phyloP scores from a whole-genome alignment of 2,797 vertebrate genomes.

The Bovichtus variegatus region DNA sequence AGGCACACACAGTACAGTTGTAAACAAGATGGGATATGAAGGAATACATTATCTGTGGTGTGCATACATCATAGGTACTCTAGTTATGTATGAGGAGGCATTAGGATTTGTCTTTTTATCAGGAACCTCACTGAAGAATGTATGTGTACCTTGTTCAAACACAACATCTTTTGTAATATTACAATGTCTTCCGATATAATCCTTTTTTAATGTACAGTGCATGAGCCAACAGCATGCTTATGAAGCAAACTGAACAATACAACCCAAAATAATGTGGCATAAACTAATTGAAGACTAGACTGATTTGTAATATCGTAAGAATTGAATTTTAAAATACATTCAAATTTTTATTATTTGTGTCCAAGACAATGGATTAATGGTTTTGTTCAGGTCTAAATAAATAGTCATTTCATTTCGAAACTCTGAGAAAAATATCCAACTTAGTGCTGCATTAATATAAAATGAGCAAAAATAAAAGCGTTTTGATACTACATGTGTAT shows the following conservation, averaged over 20 bases:
- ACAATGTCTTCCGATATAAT: neutral
- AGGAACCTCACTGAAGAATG: neutral
- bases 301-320: neutral
- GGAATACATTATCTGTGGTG: neutral
- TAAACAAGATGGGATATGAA: neutral
- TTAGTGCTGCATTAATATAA: conserved; percentile 7
- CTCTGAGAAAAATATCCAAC: neutral
- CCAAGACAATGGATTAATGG: no score
- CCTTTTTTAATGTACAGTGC: neutral
- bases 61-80: neutral
- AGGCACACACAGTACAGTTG: neutral
- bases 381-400: neutral
- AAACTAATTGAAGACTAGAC: neutral
- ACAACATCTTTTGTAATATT: neutral
- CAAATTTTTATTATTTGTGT: no score
- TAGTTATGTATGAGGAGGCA: neutral
- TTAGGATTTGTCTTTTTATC: neutral
- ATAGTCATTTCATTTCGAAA: neutral
- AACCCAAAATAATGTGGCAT: neutral
- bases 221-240: neutral
- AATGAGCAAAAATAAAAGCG: neutral
- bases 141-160: neutral
- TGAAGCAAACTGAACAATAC: neutral
- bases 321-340: neutral
- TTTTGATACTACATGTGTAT: neutral